phyloP scores from a whole-genome alignment of 2,888 invertebrate genomes.

The Empis livida region DNA sequence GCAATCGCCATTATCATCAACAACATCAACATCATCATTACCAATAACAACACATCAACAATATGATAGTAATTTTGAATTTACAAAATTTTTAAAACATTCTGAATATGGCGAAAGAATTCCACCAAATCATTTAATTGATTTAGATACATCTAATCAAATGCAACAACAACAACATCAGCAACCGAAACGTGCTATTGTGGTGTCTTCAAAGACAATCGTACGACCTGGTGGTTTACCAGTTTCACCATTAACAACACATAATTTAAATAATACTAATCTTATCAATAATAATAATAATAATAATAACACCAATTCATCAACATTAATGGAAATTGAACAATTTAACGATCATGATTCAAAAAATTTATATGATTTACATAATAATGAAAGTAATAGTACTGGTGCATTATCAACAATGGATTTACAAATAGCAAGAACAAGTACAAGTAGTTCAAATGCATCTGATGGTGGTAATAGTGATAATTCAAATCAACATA shows the following conservation, averaged over 20 bases:
- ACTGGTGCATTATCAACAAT: slow-evolving; percentile 1
- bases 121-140: slow-evolving; percentile 23
- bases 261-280: not conserved
- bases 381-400: slow-evolving; percentile 22
- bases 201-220: not conserved
- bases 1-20: slow-evolving; percentile 3
- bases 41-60: slow-evolving; percentile 2
- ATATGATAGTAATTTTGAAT: slow-evolving; percentile 32
- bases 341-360: slow-evolving; percentile 30
- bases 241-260: not conserved
- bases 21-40: slow-evolving; percentile 7
- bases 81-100: slow-evolving; percentile 33
- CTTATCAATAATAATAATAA: not conserved
- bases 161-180: not conserved
- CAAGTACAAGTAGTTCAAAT: not conserved
- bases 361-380: slow-evolving; percentile 33
- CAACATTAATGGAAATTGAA: not conserved
- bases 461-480: not conserved
- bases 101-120: slow-evolving; percentile 24
- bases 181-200: not conserved
- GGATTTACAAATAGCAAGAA: not conserved
- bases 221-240: not conserved
- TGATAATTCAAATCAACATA: slow-evolving; percentile 5
- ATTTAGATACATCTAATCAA: slow-evolving; percentile 27
- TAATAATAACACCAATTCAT: not conserved